phyloP scores from a whole-genome alignment of 2,888 invertebrate genomes.

The Eristalis intricaria region DNA sequence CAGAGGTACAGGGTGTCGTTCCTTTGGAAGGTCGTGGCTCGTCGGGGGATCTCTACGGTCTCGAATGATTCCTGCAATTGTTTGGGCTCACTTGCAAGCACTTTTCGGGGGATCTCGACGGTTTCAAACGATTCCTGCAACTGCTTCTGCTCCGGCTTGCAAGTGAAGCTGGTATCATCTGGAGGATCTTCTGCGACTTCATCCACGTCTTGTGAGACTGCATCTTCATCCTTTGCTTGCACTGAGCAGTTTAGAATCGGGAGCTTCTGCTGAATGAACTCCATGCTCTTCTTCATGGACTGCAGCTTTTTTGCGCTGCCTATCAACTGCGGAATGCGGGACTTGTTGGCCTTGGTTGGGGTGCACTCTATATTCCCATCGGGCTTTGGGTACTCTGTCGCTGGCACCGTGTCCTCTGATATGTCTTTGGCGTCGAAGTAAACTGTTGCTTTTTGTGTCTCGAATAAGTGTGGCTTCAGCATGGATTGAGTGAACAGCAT shows the following conservation, averaged over 20 bases:
- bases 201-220: not conserved
- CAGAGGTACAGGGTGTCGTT: conserved; percentile 45
- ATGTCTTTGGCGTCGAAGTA: conserved; percentile 19
- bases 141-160: not conserved
- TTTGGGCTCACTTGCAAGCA: not conserved
- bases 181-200: not conserved
- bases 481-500: conserved; percentile 40
- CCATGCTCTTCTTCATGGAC: conserved; percentile 54
- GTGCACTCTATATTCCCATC: conserved; percentile 18
- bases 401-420: conserved; percentile 24
- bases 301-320: conserved; percentile 58
- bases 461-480: not conserved
- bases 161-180: not conserved
- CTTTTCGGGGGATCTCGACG: conserved; percentile 15
- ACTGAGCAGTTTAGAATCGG: conserved; percentile 23
- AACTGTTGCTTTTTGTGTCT: conserved; percentile 3
- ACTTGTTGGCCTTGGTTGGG: conserved; percentile 40
- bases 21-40: conserved; percentile 43
- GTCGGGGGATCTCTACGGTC: conserved; percentile 26
- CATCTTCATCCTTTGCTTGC: not conserved
- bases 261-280: conserved; percentile 44
- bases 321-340: conserved; percentile 60
- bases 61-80: conserved; percentile 28
- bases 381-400: not conserved
- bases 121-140: conserved; percentile 25